Percentiles rank a stretch among this genome's conserved stretches.
phyloP scores from a whole-genome alignment of 2,113 vertebrate genomes.

The Callorhinus ursinus region DNA sequence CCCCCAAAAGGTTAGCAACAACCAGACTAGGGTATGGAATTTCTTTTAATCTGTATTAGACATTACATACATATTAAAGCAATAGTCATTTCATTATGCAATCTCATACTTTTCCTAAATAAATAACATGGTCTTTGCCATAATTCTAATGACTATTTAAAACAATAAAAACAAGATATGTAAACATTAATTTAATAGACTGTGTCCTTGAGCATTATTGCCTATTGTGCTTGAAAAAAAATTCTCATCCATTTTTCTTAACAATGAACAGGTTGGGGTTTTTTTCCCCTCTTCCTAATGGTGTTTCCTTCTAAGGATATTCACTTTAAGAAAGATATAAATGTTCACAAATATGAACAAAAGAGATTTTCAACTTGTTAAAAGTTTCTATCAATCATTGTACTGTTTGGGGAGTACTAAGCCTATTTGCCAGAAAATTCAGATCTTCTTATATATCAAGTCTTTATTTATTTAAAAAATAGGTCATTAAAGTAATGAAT shows the following conservation, averaged over 20 bases:
- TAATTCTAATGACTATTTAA: slow-evolving; percentile 18
- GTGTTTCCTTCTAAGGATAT: background rate
- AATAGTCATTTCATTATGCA: background rate
- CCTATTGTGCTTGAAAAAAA: background rate
- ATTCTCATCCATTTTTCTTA: background rate
- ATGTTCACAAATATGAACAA: slow-evolving; percentile 20
- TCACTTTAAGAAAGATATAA: slow-evolving; percentile 4
- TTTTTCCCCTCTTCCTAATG: background rate
- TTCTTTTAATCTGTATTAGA: background rate
- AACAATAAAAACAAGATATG: background rate
- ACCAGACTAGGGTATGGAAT: background rate
- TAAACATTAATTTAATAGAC: background rate
- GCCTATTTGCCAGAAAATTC: slow-evolving; percentile 46
- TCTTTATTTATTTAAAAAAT: slow-evolving; percentile 68
- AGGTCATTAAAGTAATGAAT: slow-evolving; percentile 58
- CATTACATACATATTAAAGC: background rate
- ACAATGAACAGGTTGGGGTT: background rate
- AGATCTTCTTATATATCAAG: slow-evolving; percentile 36
- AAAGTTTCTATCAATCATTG: slow-evolving; percentile 50
- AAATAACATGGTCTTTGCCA: background rate
- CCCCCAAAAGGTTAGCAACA: background rate
- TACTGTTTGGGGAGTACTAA: background rate
- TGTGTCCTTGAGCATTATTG: slow-evolving; percentile 1
- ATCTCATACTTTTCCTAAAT: background rate
- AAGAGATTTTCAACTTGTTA: slow-evolving; percentile 51